Base-by-base conservation (phyloP, 2,888 invertebrate species). In the Xylocampa areola region DNA sequence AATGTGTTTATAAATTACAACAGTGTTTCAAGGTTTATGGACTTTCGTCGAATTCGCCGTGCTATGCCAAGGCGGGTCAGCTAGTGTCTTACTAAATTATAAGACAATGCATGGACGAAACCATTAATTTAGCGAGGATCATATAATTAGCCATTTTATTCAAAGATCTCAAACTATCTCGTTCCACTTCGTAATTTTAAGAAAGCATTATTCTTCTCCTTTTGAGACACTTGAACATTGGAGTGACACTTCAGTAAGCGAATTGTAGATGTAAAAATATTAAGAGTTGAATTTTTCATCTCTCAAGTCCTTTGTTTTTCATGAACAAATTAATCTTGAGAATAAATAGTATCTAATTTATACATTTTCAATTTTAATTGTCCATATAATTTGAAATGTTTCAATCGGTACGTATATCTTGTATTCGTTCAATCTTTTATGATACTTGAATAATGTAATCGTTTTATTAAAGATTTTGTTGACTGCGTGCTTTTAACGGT, bases 201-300 rank as follows among this genome's bases (percentile, higher is more conserved):
- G 60, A 51, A 44, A 49, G 36, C 51, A 62, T 68, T 54, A 48
- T 68, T 69, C 37, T 65, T 68, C 33, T 44, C 16, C 21, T 29
- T 55, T 51, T 45, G 51, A 40, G 68, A 51, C 36, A 11, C 45
- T 51, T 68, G 66, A 68, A 51, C 54, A 60, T 51, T 55, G 16
- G 48, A 68, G 70, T 69, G 70, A 65, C 70, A 69, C 60, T 69
- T 29, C 7, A 33, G 37, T 23, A 25, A 40, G 32, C 32, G 39
- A 41, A 45, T 49, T 53, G 52, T 59, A 48, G 40, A 63, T 41
- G 37, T 52, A 39, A 35, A 64, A 59, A 43, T 50, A 39, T 45
- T 41, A 50, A 35, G 51, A 37, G 39, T 36, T 13, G 25, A 52
- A 32, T 25, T 36, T 44, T 23, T 36, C 36, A 36, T 57, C 16